Conservation (phyloP, 1,140 invertebrate species). For the Aphaenogaster ashmeadi region DNA sequence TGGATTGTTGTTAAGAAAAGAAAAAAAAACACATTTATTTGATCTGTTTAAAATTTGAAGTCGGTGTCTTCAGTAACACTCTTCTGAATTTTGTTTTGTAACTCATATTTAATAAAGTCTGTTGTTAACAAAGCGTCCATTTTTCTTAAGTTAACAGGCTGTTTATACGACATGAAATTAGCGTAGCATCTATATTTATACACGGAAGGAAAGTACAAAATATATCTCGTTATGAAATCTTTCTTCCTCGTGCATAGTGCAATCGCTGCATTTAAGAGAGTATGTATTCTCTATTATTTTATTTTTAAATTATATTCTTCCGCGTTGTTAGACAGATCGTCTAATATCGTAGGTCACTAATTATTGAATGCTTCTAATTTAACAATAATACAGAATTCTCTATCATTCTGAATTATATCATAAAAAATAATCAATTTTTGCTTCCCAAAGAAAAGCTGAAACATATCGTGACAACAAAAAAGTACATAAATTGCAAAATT, state of each 20-base stretch:
- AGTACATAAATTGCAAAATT: constrained; percentile 29
- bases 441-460: background rate
- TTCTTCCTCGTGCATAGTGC: background rate
- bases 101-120: constrained; percentile 74
- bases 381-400: background rate
- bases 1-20: constrained; percentile 63
- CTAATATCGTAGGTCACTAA: constrained; percentile 15
- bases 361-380: background rate
- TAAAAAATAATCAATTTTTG: background rate
- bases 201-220: constrained; percentile 67
- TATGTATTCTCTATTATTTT: background rate
- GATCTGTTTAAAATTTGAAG: constrained; percentile 9
- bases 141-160: constrained; percentile 22
- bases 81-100: constrained; percentile 70
- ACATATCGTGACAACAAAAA: background rate
- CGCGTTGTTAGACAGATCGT: constrained; percentile 18
- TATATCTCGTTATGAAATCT: constrained; percentile 56
- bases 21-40: constrained; percentile 22
- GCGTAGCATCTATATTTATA: constrained; percentile 42
- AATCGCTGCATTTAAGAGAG: constrained; percentile 24
- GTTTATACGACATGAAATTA: constrained; percentile 46
- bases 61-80: constrained; percentile 47
- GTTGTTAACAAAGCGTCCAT: constrained; percentile 67
- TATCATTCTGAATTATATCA: background rate
- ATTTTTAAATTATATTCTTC: constrained; percentile 10